These are phyloP conservation scores for Hippopotamus amphibius DNA, from an alignment of 2,113 vertebrate species.

Conservation along the genomic window DNA sequence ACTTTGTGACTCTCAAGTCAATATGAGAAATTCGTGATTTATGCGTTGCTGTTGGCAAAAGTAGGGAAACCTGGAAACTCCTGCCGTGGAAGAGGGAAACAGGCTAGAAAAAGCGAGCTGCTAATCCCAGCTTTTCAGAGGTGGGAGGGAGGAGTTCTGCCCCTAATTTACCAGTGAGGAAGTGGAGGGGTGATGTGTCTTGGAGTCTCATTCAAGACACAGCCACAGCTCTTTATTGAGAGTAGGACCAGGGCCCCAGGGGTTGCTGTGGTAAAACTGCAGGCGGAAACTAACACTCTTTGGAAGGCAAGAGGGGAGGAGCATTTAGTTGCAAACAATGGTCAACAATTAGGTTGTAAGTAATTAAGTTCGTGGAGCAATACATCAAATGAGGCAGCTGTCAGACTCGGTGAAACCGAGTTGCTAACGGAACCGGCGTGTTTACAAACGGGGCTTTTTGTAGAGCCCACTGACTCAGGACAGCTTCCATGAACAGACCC, in stretches of 20 bases:
- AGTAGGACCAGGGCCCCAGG: neutral
- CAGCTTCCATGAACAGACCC: neutral
- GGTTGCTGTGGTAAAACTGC: neutral
- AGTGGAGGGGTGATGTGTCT: slow-evolving; percentile 30
- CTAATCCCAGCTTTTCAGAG: neutral
- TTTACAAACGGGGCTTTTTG: neutral
- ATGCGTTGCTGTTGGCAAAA: neutral
- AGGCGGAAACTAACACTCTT: neutral
- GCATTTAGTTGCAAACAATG: neutral
- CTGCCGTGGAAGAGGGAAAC: neutral
- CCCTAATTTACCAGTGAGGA: neutral
- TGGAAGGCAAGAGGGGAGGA: neutral
- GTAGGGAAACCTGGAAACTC: slow-evolving; percentile 2
- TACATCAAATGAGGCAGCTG: neutral
- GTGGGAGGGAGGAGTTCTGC: neutral
- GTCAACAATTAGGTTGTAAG: neutral
- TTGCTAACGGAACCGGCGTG: neutral
- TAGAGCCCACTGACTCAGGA: neutral
- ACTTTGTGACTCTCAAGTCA: neutral
- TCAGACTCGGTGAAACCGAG: neutral
- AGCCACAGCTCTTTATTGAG: neutral
- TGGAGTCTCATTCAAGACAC: neutral
- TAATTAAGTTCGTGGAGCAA: slow-evolving; percentile 42
- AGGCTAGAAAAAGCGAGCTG: neutral
- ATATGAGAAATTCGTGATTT: slow-evolving; percentile 26